These are phyloP conservation scores for Zosterops pallidus DNA, from an alignment of 2,113 vertebrate species.

Conservation along the genomic window DNA sequence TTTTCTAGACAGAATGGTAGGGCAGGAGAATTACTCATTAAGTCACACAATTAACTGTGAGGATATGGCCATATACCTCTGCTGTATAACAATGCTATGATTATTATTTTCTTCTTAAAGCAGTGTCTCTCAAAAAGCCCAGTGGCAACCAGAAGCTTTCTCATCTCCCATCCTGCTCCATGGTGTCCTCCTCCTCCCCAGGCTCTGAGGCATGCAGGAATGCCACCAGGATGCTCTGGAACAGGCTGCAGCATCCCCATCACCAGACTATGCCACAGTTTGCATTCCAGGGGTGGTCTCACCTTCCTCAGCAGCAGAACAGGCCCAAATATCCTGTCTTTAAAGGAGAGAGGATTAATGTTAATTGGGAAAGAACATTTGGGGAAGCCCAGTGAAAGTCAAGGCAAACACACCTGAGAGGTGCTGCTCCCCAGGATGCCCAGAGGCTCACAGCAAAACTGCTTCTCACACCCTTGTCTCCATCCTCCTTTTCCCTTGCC, in stretches of 20 bases:
- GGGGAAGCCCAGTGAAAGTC: not conserved
- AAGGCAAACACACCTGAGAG: not conserved
- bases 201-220: not conserved
- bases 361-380: not conserved
- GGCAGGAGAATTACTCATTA: not conserved
- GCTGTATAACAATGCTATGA: rapidly evolving
- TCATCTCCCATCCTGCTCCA: not conserved
- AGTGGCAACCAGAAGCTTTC: not conserved
- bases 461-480: not conserved
- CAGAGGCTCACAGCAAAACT: rapidly evolving
- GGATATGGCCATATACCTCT: not conserved
- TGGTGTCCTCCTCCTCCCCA: rapidly evolving
- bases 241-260: rapidly evolving
- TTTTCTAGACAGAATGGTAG: not conserved
- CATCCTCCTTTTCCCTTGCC: not conserved
- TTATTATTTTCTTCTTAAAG: not conserved
- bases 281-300: not conserved
- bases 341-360: not conserved
- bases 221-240: not conserved
- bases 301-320: not conserved
- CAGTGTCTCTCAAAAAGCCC: not conserved
- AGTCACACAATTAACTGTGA: not conserved
- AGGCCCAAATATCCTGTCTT: not conserved
- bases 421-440: not conserved
- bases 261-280: not conserved